Percentiles rank a stretch among this genome's conserved stretches.
phyloP scores from a whole-genome alignment of 2,888 invertebrate genomes.

The Trachelus troglodyta region DNA sequence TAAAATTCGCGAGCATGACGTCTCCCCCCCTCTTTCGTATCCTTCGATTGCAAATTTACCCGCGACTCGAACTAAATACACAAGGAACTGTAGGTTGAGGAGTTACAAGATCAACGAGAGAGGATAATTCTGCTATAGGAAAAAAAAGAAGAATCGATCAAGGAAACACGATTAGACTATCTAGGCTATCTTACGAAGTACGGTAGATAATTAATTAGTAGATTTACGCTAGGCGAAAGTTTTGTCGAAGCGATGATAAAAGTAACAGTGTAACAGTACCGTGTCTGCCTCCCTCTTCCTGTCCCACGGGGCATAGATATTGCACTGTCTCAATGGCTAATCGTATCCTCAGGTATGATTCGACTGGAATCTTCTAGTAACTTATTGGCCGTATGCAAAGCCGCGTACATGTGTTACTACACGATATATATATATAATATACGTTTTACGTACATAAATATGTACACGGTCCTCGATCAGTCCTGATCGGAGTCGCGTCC shows the following conservation, averaged over 20 bases:
- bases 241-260: neutral
- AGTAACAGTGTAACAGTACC: no score
- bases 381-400: constrained; percentile 19
- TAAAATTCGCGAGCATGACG: no score
- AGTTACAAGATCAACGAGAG: constrained; percentile 20
- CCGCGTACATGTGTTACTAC: no score
- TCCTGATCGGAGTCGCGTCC: neutral
- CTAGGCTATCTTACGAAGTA: constrained; percentile 18
- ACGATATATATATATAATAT: neutral
- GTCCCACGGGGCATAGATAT: constrained; percentile 34
- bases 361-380: constrained; percentile 34
- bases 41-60: neutral
- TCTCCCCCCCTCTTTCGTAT: no score
- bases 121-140: no score
- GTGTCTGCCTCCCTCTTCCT: no score
- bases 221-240: neutral
- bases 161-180: constrained; percentile 15
- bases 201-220: neutral
- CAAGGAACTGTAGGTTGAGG: constrained; percentile 17
- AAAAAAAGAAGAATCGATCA: constrained; percentile 4
- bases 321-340: constrained; percentile 50
- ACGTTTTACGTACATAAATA: neutral
- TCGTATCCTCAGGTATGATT: constrained; percentile 40
- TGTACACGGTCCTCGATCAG: neutral
- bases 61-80: constrained; percentile 28